Evolutionary conservation across 2,888 invertebrate species (phyloP), one percentile per base, ranked within the genome.

Genomic region (Megamerina dolium): DNA sequence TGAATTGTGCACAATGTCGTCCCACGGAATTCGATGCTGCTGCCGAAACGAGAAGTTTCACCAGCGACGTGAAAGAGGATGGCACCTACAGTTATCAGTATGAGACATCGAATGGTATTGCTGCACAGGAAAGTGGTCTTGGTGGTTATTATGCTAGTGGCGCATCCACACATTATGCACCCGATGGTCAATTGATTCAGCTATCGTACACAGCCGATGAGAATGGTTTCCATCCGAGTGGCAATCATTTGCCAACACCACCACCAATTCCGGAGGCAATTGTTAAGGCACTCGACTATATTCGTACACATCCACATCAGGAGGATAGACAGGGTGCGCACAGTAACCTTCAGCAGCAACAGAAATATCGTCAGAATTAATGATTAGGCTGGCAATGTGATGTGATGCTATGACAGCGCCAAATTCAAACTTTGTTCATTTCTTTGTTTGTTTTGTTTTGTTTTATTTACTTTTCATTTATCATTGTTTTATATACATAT

Each of bases 21-120:
- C 59, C 65, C n/a, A 55, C 61, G 48, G 53, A 61, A 19, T 62
- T 52, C 30, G 68, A 69, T 52, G 66, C 61, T 13, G 48, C 36
- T 10, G 68, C 70, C 2, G 60, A 67, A 39, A 56, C 2, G 4
- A 58, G 52, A 69, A 78, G 43, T 70, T 77, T 40, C 48, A 59
- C 31, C 68, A 75, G 43, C 40, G 59, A 69, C 36, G 26, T 61
- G 3, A 60, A 59, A 47, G 62, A 64, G 43, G 78, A 79, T 45
- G 63, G 72, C 16, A 56, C 61, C 37, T 81, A 67, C 63, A 41
- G 57, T 0, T 77, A 66, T 59, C 41, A 47, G 4, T 81, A 61
- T 58, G 70, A 78, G 54, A 81, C 82, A 51, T 71, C 72, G 13
- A 82, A 83, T 57, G 82, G 81, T 16, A 83, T 82, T 58, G 45